Evolutionary conservation across 2,888 invertebrate genomes (phyloP), one percentile per base, ranked within the genome.

Genomic region (Heliconius cydno): DNA sequence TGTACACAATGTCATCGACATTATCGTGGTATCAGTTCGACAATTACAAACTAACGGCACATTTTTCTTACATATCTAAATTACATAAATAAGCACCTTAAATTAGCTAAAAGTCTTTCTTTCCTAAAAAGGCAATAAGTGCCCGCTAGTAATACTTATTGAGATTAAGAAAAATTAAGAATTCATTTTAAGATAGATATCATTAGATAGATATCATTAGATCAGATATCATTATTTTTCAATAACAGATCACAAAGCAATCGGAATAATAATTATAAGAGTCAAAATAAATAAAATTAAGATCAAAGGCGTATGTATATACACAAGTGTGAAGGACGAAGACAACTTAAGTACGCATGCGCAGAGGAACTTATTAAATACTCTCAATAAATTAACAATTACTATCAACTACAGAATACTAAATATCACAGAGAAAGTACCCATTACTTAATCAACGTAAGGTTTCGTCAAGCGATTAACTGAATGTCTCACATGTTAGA

Each of bases 341-440:
- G 66, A 75, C 30, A 77, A 67, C 79, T 82, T 82, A 80, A 83
- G 78, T 80, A 84, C 77, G 79, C 46, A 76, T 68, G 52, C 79
- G 82, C 80, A 83, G 76, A 86, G 85, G 92, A 93, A 94, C 93
- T 92, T 88, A 90, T 92, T 92, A 94, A 84, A 87, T 86, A 87
- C 91, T 92, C 89, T 90, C 88, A 95, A 95, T 94, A 94, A 95
- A 94, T 94, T 93, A 94, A 91, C 88, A 87, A 90, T 90, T 89
- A 68, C 41, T 68, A 90, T 86, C 89, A 92, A 91, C 91, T 93
- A 93, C 87, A 92, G 91, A 94, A 94, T 94, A 94, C 93, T 94
- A 92, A 93, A 95, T 95, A 95, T 95, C 95, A 95, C 95, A 95
- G 95, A 92, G 92, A 91, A 91, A 92, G 92, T 95, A 95, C 95